These are phyloP conservation scores for Campoletis sonorensis DNA, from an alignment of 1,140 invertebrate genomes.

Conservation along the genomic window DNA sequence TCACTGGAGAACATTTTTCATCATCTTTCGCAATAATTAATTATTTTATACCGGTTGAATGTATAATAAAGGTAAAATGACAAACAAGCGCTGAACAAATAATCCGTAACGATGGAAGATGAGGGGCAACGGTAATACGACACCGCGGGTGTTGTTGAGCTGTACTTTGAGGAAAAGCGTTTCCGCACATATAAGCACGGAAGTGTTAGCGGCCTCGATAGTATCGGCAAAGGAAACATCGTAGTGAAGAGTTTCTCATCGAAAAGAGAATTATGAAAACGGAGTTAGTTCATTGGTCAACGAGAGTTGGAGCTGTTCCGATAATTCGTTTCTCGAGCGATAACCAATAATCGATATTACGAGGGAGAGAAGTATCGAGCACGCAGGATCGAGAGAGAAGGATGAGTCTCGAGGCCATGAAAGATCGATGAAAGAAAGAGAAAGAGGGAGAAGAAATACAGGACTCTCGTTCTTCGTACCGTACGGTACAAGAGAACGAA, in stretches of 20 bases:
- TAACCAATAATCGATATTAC: slow-evolving; percentile 65
- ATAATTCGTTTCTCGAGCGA: slow-evolving; percentile 47
- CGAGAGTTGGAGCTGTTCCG: not conserved
- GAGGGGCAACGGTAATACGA: not conserved
- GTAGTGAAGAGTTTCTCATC: slow-evolving; percentile 21
- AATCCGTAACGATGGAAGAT: slow-evolving; percentile 17
- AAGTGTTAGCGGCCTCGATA: slow-evolving; percentile 48
- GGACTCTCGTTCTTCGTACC: slow-evolving; percentile 7
- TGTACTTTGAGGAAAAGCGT: not conserved
- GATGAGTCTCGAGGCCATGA: slow-evolving; percentile 43
- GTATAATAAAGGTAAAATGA: not conserved
- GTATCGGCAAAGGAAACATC: not conserved
- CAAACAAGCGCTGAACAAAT: not conserved
- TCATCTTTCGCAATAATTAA: not conserved
- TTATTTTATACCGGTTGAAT: not conserved
- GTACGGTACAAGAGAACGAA: slow-evolving; percentile 17
- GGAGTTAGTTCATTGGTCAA: not conserved
- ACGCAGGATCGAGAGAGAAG: slow-evolving; percentile 49
- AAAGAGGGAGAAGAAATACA: not conserved
- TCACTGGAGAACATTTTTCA: not conserved
- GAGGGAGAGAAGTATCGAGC: slow-evolving; percentile 56
- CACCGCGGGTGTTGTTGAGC: not conserved
- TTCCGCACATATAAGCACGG: slow-evolving; percentile 54
- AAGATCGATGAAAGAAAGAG: slow-evolving; percentile 26
- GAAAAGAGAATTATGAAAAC: slow-evolving; percentile 14